Evolutionary conservation across 2,797 vertebrate genomes (phyloP).

Genomic region (Lepilemur septentrionalis): DNA sequence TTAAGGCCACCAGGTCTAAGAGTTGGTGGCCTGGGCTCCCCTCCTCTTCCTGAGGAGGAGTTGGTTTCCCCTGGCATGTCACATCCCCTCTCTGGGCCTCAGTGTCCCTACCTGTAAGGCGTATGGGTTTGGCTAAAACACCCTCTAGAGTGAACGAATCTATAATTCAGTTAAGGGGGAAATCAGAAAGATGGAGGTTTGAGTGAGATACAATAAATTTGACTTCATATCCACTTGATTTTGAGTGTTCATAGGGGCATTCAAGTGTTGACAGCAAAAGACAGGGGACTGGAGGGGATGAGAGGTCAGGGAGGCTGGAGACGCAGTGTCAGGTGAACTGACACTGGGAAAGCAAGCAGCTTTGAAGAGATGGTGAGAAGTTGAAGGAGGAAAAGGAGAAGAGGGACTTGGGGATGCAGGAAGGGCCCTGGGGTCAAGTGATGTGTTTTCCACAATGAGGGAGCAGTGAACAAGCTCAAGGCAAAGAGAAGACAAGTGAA

Average conservation of each 20-base stretch:
- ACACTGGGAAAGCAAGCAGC: not conserved
- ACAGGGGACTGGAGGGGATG: not conserved
- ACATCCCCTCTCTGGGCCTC: not conserved
- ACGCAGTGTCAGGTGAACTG: not conserved
- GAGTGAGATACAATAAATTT: not conserved
- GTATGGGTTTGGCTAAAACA: not conserved
- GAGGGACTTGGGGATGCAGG: too few relatives aligned
- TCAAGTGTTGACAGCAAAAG: constrained; percentile 12
- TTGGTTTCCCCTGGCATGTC: not conserved
- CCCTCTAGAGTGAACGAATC: not conserved
- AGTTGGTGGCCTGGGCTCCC: not conserved
- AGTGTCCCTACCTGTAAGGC: not conserved
- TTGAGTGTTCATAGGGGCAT: not conserved
- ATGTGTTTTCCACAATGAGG: not conserved
- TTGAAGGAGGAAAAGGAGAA: not conserved
- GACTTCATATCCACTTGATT: not conserved
- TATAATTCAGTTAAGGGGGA: not conserved
- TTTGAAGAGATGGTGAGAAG: not conserved
- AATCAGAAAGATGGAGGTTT: not conserved
- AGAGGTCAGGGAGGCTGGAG: not conserved
- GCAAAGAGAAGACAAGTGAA: not conserved
- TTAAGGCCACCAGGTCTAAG: not conserved
- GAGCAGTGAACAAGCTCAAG: not conserved
- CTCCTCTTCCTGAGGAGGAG: not conserved
- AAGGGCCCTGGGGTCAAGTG: not conserved